A percentile compares a stretch with the other conserved stretches of the same genome.
Evolutionary conservation across 92 coral and sea anemone genomes (phyloP).

Genomic region (Pocillopora grandis): DNA sequence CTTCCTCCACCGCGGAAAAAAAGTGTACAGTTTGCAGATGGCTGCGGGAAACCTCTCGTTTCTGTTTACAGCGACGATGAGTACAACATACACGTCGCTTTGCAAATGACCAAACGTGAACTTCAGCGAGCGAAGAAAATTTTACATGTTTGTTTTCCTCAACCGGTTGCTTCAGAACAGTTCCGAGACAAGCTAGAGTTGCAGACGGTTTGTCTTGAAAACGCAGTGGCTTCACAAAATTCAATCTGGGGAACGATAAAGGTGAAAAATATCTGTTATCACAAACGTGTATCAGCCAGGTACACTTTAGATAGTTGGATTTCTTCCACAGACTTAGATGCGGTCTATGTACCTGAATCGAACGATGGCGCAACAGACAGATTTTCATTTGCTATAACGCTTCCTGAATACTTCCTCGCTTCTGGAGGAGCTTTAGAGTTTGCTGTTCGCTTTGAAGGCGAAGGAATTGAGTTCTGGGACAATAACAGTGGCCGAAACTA

Average conservation of each 20-base stretch:
- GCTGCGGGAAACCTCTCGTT: slow-evolving; percentile 90
- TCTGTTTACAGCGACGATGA: slow-evolving; percentile 90
- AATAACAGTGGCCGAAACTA: slow-evolving; percentile 83
- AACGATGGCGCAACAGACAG: slow-evolving; percentile 92
- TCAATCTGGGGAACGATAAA: slow-evolving; percentile 96
- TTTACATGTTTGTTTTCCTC: slow-evolving; percentile 77
- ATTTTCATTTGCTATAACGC: slow-evolving; percentile 90
- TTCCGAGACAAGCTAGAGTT: slow-evolving; percentile 72
- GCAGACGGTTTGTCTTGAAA: slow-evolving; percentile 83
- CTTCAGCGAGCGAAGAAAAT: slow-evolving; percentile 76
- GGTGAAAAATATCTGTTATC: slow-evolving; percentile 89
- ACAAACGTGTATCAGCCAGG: slow-evolving; percentile 71
- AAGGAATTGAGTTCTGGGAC: slow-evolving; percentile 95
- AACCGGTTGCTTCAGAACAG: slow-evolving; percentile 80
- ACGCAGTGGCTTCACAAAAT: slow-evolving; percentile 86
- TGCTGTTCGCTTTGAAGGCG: slow-evolving; percentile 81
- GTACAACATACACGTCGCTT: slow-evolving; percentile 88
- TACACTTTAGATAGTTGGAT: slow-evolving; percentile 83
- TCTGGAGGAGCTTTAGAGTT: slow-evolving; percentile 84
- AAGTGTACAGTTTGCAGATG: slow-evolving; percentile 96
- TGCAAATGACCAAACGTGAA: slow-evolving; percentile 70
- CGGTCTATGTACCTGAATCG: slow-evolving; percentile 86
- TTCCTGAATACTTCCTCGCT: slow-evolving; percentile 82
- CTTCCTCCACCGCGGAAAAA: slow-evolving; percentile 72
- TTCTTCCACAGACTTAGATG: slow-evolving; percentile 62